phyloP scores from a whole-genome alignment of 2,797 vertebrate genomes.

The Calcarius lapponicus region DNA sequence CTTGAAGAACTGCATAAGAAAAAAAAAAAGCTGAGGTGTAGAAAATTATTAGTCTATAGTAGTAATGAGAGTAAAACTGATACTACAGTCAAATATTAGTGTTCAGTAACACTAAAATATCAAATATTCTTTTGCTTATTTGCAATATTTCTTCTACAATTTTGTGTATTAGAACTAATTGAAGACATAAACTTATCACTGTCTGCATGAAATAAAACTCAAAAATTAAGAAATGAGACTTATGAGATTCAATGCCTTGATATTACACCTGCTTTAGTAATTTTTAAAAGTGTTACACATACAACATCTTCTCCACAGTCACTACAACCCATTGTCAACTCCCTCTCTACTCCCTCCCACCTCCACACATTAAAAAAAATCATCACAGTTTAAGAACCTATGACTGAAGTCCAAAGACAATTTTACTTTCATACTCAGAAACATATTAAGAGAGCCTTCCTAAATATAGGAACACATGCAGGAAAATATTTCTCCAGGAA shows the following conservation, averaged over 20 bases:
- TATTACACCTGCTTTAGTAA: not conserved
- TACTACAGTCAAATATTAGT: not conserved
- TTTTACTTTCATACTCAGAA: conserved; percentile 3
- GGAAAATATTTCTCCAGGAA: not conserved
- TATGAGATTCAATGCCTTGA: not conserved
- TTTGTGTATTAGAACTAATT: not conserved
- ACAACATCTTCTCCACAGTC: not conserved
- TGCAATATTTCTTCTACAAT: not conserved
- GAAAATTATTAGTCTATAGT: not conserved
- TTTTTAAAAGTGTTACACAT: not conserved
- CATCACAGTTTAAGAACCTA: not conserved
- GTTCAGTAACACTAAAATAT: not conserved
- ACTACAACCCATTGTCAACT: not conserved
- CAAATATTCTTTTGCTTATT: not conserved
- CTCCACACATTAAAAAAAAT: not conserved
- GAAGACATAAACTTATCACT: not conserved
- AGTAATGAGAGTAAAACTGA: not conserved
- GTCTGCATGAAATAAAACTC: not conserved
- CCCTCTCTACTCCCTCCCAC: not conserved
- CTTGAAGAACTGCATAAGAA: not conserved
- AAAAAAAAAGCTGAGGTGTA: not conserved
- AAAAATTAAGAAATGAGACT: not conserved
- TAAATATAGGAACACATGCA: not conserved
- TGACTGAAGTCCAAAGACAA: not conserved
- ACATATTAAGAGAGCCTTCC: not conserved